Conservation (phyloP, 2,888 invertebrate genomes). For the Dryocosmus kuriphilus region DNA sequence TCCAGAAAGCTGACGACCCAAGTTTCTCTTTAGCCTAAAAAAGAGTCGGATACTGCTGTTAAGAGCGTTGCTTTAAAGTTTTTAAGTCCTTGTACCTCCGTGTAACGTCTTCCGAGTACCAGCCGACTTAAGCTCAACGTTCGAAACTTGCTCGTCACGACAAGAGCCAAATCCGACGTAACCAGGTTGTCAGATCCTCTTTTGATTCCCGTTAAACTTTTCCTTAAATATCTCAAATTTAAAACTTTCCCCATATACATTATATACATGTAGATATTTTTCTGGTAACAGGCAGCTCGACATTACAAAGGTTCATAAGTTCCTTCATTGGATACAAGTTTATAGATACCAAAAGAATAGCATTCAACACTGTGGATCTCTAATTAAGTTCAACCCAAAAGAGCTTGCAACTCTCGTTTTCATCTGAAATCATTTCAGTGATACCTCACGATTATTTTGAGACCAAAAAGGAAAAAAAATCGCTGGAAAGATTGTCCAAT, state of each 20-base stretch:
- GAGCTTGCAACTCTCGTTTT: too few species aligned
- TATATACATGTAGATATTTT: not conserved
- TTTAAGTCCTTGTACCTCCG: conserved; percentile 65
- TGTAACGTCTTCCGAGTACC: conserved; percentile 60
- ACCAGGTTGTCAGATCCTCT: conserved; percentile 44
- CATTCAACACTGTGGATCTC: too few species aligned
- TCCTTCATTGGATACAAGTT: too few species aligned
- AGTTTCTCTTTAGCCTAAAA: conserved; percentile 48
- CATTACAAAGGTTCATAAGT: conserved; percentile 47
- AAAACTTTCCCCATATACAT: conserved; percentile 30
- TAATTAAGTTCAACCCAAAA: too few species aligned
- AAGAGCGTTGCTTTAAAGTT: conserved; percentile 65
- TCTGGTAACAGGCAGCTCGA: not conserved
- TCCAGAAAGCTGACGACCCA: conserved; percentile 47
- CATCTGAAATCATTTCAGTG: too few species aligned
- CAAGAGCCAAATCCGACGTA: conserved; percentile 46
- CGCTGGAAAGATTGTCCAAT: too few species aligned
- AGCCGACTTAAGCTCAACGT: conserved; percentile 61
- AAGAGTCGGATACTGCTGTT: conserved; percentile 52
- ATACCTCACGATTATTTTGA: too few species aligned
- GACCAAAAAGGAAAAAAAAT: too few species aligned
- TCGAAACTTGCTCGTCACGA: conserved; percentile 52
- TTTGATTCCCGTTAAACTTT: conserved; percentile 26
- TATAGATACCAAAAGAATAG: too few species aligned
- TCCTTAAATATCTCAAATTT: conserved; percentile 16